Percentiles rank a stretch among this genome's conserved stretches.
Conservation (phyloP, 2,797 vertebrate species). For the Bufotes viridis region DNA sequence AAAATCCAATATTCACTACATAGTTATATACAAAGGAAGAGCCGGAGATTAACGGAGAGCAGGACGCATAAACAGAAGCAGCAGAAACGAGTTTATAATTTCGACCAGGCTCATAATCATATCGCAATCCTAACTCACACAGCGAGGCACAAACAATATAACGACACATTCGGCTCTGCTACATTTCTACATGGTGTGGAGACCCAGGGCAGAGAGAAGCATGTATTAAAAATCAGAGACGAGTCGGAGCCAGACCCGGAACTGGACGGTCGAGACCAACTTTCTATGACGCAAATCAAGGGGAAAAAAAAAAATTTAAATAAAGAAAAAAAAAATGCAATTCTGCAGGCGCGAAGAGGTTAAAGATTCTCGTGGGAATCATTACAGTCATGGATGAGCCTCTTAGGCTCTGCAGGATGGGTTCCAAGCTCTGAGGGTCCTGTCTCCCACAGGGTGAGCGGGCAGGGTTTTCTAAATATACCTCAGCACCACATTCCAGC, state of each 20-base stretch:
- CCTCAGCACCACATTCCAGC: slow-evolving; percentile 52
- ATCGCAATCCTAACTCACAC: background rate
- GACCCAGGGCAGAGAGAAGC: background rate
- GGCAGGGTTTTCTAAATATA: slow-evolving; percentile 58
- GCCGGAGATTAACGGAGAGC: background rate
- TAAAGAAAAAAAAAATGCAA: background rate
- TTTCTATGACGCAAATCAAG: background rate
- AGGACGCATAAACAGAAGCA: background rate
- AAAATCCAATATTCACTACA: background rate
- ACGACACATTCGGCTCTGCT: background rate
- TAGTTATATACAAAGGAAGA: slow-evolving; percentile 13
- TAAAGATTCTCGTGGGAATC: slow-evolving; percentile 60
- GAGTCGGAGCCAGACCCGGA: background rate
- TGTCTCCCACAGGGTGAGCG: slow-evolving; percentile 55
- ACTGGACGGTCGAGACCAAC: too few relatives aligned
- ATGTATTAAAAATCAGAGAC: background rate
- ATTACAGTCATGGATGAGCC: background rate
- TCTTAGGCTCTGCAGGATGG: slow-evolving; percentile 47
- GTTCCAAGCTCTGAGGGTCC: slow-evolving; percentile 48
- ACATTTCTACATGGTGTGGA: background rate
- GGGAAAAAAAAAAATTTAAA: background rate
- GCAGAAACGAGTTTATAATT: background rate
- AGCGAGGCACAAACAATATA: background rate
- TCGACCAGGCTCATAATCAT: too few relatives aligned
- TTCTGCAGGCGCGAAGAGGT: background rate